A percentile compares a stretch with the other conserved stretches of the same genome.
Conservation (phyloP, 35 echinoderm and acorn worm genomes). For the Apostichopus californicus region DNA sequence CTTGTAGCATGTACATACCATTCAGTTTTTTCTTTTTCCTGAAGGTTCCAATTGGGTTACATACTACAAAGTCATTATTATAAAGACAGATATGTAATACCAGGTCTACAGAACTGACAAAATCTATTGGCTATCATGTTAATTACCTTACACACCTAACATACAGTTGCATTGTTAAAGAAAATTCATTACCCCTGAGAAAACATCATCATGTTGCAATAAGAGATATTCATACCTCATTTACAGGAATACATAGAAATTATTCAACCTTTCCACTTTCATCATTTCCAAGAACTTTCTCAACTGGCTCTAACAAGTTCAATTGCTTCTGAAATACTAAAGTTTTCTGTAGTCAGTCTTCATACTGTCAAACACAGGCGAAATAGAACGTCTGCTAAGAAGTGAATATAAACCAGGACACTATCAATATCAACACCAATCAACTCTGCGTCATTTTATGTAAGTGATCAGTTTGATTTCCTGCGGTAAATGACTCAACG, state of each 20-base stretch:
- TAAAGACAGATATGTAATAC: conserved; percentile 14
- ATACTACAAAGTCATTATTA: conserved; percentile 53
- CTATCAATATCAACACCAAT: not conserved
- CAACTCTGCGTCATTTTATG: not conserved
- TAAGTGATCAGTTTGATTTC: not conserved
- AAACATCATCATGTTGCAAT: conserved; percentile 34
- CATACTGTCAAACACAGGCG: conserved; percentile 6
- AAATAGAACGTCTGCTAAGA: not conserved
- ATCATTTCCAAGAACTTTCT: conserved; percentile 10
- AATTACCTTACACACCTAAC: not conserved
- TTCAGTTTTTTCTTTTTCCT: conserved; percentile 34
- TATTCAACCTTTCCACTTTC: not conserved
- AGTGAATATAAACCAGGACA: conserved; percentile 17
- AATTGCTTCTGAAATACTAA: not conserved
- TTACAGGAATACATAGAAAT: conserved; percentile 28
- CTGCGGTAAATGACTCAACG: not conserved
- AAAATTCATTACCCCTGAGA: conserved; percentile 23
- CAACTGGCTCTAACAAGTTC: conserved; percentile 27
- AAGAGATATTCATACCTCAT: not conserved
- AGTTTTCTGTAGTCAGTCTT: not conserved
- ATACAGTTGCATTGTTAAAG: not conserved
- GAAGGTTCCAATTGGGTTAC: conserved; percentile 34
- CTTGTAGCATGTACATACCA: conserved; percentile 23
- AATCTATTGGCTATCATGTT: conserved; percentile 28
- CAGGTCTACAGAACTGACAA: not conserved